Percentiles rank a stretch among this genome's conserved stretches.
These are phyloP conservation scores for Notarius lentiginosus DNA, from an alignment of 2,113 vertebrate genomes.

Conservation along the genomic window DNA sequence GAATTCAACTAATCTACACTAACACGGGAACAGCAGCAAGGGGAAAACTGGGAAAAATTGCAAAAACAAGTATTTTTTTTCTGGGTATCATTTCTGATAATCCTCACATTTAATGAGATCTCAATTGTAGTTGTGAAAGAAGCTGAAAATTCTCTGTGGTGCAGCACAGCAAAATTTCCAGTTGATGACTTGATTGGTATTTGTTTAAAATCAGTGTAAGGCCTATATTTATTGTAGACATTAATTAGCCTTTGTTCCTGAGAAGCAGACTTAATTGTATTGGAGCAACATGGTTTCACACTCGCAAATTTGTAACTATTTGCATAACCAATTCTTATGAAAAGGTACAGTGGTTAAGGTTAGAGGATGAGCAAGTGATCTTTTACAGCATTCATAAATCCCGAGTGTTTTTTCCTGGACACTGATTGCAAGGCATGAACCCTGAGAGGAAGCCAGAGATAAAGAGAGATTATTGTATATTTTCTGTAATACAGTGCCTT, in stretches of 20 bases:
- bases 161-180: neutral
- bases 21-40: neutral
- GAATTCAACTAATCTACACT: slow-evolving; percentile 5
- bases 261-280: neutral
- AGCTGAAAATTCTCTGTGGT: neutral
- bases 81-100: neutral
- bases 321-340: neutral
- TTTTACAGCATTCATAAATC: neutral
- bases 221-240: neutral
- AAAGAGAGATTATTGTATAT: neutral
- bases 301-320: neutral
- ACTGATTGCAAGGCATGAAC: neutral
- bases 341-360: neutral
- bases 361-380: neutral
- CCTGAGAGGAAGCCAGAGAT: neutral
- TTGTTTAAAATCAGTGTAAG: neutral
- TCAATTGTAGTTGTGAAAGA: slow-evolving; percentile 17
- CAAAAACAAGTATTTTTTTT: slow-evolving; percentile 12
- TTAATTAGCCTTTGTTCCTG: neutral
- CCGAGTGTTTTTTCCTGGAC: neutral
- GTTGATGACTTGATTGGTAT: neutral
- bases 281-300: neutral
- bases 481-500: neutral
- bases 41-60: neutral
- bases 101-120: neutral